Evolutionary conservation across 2,797 vertebrate species (phyloP).

Genomic region (Chaetophractus vellerosus): DNA sequence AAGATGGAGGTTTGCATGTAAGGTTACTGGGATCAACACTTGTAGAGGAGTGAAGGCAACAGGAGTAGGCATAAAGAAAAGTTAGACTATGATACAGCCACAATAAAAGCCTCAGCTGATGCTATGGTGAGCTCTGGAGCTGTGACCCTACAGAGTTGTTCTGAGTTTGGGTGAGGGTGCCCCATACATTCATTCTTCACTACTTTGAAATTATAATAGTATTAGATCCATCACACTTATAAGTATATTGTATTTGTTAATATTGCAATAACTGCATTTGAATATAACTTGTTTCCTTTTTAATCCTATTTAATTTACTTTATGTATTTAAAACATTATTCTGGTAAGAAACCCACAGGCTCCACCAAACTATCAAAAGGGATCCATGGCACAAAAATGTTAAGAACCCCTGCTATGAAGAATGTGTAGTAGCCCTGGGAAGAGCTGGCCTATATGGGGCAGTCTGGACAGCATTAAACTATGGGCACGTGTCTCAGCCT

Average conservation of each 20-base stretch:
- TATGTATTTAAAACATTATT: constrained; percentile 23
- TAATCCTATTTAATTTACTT: constrained; percentile 29
- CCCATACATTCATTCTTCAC: neutral
- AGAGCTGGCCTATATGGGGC: no score
- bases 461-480: neutral
- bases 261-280: neutral
- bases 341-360: neutral
- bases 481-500: neutral
- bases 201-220: neutral
- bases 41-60: neutral
- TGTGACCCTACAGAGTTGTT: neutral
- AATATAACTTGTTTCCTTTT: neutral
- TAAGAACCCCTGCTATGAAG: neutral
- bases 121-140: neutral
- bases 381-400: neutral
- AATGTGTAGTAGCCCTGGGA: neutral
- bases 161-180: neutral
- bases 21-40: neutral
- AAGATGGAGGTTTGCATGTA: neutral
- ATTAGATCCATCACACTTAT: neutral
- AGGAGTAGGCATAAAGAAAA: neutral
- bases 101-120: neutral
- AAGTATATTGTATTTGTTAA: neutral
- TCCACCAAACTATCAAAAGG: neutral
- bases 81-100: neutral